These are phyloP conservation scores for Ceratosolen fusciceps DNA, from an alignment of 1,140 invertebrate species.

Conservation along the genomic window DNA sequence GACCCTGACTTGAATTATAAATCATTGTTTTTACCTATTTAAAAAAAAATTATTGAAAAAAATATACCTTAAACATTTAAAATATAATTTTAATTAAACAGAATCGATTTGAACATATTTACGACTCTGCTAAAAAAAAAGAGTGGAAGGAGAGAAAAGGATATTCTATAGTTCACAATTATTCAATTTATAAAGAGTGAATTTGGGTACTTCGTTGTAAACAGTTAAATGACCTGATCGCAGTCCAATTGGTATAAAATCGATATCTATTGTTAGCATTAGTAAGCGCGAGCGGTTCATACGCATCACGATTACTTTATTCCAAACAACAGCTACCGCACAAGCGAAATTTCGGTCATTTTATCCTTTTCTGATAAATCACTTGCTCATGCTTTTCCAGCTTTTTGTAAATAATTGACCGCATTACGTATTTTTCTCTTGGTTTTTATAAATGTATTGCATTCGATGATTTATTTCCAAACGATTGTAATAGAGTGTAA, in stretches of 20 bases:
- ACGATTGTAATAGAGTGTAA: neutral
- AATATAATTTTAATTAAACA: too few species aligned
- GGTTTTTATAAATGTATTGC: neutral
- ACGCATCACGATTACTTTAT: slow-evolving; percentile 67
- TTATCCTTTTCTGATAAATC: slow-evolving; percentile 54
- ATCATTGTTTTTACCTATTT: too few species aligned
- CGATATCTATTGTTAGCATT: slow-evolving; percentile 63
- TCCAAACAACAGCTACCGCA: slow-evolving; percentile 58
- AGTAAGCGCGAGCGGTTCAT: slow-evolving; percentile 49
- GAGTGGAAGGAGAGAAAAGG: too few species aligned
- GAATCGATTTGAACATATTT: too few species aligned
- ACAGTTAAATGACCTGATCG: slow-evolving; percentile 1
- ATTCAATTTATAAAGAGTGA: too few species aligned
- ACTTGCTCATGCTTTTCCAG: slow-evolving; percentile 21
- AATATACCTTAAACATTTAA: too few species aligned
- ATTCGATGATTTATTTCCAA: neutral
- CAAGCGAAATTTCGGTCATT: slow-evolving; percentile 55
- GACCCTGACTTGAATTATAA: too few species aligned
- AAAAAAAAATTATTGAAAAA: too few species aligned
- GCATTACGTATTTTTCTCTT: neutral
- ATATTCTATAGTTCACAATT: too few species aligned
- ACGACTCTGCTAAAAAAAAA: too few species aligned
- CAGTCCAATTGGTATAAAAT: slow-evolving; percentile 63
- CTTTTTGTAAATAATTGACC: slow-evolving; percentile 7
- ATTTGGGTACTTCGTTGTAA: too few species aligned